Conservation (phyloP, 2,797 vertebrate genomes). For the Cryptoprocta ferox region DNA sequence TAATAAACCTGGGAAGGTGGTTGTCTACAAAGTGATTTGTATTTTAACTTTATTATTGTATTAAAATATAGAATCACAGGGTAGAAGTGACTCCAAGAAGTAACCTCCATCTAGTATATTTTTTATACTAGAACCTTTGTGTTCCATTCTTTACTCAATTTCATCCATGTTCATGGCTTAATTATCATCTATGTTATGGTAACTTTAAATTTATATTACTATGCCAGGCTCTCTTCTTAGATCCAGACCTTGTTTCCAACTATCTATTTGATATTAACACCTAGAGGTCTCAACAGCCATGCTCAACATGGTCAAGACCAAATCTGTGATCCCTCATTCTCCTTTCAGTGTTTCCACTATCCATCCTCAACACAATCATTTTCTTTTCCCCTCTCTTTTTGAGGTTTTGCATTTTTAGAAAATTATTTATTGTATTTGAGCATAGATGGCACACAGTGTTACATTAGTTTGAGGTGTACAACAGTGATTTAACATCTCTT, state of each 20-base stretch:
- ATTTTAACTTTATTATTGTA: not conserved
- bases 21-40: not conserved
- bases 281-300: not conserved
- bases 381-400: not conserved
- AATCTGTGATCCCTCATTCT: not conserved
- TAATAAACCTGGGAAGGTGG: not conserved
- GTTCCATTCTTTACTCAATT: not conserved
- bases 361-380: not conserved
- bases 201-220: not conserved
- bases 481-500: fast-evolving
- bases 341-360: not conserved
- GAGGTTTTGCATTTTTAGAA: not conserved
- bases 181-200: not conserved
- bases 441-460: not conserved
- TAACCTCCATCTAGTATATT: not conserved
- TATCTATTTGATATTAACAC: not conserved
- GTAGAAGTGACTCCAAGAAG: not conserved
- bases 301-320: not conserved
- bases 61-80: not conserved
- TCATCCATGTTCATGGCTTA: not conserved
- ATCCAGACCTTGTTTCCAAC: not conserved
- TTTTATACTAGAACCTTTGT: not conserved
- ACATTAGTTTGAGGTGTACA: not conserved
- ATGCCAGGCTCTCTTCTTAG: not conserved
- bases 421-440: not conserved